A percentile compares a stretch with the other conserved stretches of the same genome.
phyloP scores from a whole-genome alignment of 2,113 vertebrate genomes.

The Erythrocercus mccallii region DNA sequence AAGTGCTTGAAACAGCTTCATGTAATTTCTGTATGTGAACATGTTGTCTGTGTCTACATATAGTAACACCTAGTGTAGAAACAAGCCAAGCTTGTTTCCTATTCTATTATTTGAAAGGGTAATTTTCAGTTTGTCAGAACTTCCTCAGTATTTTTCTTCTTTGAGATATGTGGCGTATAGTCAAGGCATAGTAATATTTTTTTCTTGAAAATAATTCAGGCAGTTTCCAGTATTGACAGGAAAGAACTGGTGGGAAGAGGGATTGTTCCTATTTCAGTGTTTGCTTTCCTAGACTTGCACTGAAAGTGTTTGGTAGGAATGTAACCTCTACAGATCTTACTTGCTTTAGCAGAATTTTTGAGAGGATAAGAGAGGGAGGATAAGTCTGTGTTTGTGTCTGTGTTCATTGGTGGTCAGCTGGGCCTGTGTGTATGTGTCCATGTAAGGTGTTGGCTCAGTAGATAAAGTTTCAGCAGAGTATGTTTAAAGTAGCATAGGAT shows the following conservation, averaged over 20 bases:
- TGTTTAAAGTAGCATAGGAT: background rate
- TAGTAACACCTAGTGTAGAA: background rate
- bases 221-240: background rate
- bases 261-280: background rate
- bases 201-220: background rate
- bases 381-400: background rate
- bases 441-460: background rate
- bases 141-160: background rate
- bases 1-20: background rate
- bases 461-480: background rate
- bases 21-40: background rate
- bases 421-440: background rate
- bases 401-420: background rate
- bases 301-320: background rate
- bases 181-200: background rate
- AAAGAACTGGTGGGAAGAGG: accelerated
- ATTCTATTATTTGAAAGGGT: background rate
- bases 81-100: background rate
- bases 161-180: background rate
- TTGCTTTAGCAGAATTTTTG: background rate
- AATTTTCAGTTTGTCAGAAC: background rate
- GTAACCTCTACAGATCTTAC: background rate
- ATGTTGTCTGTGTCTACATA: background rate
- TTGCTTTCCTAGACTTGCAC: background rate
- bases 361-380: background rate